Conservation (phyloP, 1,140 invertebrate genomes). For the Brachionus koreanus region DNA sequence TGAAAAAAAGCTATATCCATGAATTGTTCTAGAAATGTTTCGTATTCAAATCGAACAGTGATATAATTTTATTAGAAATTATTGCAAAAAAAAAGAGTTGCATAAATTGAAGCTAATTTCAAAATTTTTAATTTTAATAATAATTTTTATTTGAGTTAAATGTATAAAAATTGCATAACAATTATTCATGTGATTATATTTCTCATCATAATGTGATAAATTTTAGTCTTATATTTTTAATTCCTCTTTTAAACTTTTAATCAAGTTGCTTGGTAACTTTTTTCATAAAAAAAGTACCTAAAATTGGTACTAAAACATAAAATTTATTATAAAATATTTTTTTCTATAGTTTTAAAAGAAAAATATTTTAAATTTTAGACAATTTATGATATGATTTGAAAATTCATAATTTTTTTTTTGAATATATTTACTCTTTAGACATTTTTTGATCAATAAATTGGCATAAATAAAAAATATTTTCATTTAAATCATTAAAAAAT, state of each 20-base stretch:
- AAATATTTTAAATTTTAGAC: too few relatives aligned
- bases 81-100: not conserved
- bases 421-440: too few relatives aligned
- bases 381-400: too few relatives aligned
- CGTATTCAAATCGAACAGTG: not conserved
- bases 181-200: not conserved
- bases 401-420: too few relatives aligned
- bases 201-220: not conserved
- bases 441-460: too few relatives aligned
- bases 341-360: too few relatives aligned
- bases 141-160: not conserved
- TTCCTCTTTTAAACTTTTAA: not conserved
- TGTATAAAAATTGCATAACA: not conserved
- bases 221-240: not conserved
- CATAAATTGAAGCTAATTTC: conserved; percentile 1
- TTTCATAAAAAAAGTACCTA: too few relatives aligned
- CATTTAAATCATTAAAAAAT: too few relatives aligned
- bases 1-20: not conserved
- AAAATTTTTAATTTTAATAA: not conserved
- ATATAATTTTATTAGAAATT: not conserved
- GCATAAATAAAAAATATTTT: too few relatives aligned
- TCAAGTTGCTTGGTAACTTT: not conserved
- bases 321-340: too few relatives aligned
- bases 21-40: not conserved
- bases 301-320: too few relatives aligned